A percentile compares a stretch with the other conserved stretches of the same genome.
Conservation (phyloP, 2,888 invertebrate genomes). For the Platycheirus albimanus region DNA sequence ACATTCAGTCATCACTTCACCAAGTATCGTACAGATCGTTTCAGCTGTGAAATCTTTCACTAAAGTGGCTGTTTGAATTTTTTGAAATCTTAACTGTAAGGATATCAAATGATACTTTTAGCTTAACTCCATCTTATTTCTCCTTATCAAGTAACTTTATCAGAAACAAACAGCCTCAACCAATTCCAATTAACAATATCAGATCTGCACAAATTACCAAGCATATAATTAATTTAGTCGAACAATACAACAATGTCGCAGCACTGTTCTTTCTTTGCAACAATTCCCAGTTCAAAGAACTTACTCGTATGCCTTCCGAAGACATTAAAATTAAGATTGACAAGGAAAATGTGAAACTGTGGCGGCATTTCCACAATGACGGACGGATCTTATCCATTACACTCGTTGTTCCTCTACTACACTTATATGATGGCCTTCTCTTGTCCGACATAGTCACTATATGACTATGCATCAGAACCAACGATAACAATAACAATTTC, state of each 20-base stretch:
- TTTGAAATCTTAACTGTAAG: no score
- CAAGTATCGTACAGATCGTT: no score
- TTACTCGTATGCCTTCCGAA: no score
- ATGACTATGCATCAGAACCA: background rate
- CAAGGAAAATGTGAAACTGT: conserved; percentile 45
- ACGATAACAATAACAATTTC: conserved; percentile 37
- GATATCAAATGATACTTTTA: no score
- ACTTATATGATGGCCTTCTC: conserved; percentile 19
- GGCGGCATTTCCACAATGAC: conserved; percentile 35
- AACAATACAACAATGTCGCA: conserved; percentile 14
- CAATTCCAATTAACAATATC: conserved; percentile 14
- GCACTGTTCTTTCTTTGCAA: conserved; percentile 26
- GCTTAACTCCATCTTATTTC: no score
- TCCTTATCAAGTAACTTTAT: conserved; percentile 20
- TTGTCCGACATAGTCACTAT: no score
- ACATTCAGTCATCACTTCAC: no score
- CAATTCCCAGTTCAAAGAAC: conserved; percentile 55
- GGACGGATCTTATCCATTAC: conserved; percentile 52
- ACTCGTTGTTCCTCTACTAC: conserved; percentile 5
- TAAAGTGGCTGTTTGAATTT: no score
- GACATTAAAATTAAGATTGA: conserved; percentile 69
- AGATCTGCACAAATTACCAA: background rate
- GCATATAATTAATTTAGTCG: conserved; percentile 1
- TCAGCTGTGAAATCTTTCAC: no score
- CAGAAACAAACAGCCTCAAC: conserved; percentile 13